Evolutionary conservation across 2,888 invertebrate genomes (phyloP), one percentile per base, ranked within the genome.

Genomic region (Ernsta delagoae): DNA sequence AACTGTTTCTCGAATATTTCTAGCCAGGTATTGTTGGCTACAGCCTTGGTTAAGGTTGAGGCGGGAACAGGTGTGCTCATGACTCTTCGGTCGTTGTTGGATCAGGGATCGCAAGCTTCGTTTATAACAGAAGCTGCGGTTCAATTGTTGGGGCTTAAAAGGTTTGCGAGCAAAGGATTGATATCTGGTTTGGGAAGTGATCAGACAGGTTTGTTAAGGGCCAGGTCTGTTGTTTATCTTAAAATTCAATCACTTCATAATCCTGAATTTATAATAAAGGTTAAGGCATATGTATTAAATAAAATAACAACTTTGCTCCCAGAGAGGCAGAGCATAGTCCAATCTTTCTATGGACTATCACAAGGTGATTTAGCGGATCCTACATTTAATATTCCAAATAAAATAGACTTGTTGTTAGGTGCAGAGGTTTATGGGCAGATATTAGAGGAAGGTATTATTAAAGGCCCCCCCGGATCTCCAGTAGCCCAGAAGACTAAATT

Each of bases 371-470:
- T 72, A 64, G 73, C 71, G 43, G 71, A 73, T 67, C 71, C 73
- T 7, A 70, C 59, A 43, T 73, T 73, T 70, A 54, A 69, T 64
- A 70, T 59, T 45, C 74, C 75, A 6, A 70, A 70, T 71, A 76
- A 72, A 71, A 76, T 71, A 0, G 75, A 76, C 41, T n/a, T 78
- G 16, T 64, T 77, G 34, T 70, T 78, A 7, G 78, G 79, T 24
- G 78, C 77, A 5, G 77, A 78, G 11, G 68, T 78, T 1, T 77
- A 77, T 61, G 67, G 74, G 31, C 70, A 73, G 66, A 72, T 78
- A 11, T 60, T 79, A 36, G 11, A 61, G 6, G 73, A 74, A 34
- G 78, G 76, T 0, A 16, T 78, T 1, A 69, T 70, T 6, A 75
- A 72, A 31, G 66, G 70, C 65, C 70, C 73, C 1, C 45, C 64